These are phyloP conservation scores for Orthonevra nobilis DNA, from an alignment of 2,888 invertebrate genomes.

Conservation along the genomic window DNA sequence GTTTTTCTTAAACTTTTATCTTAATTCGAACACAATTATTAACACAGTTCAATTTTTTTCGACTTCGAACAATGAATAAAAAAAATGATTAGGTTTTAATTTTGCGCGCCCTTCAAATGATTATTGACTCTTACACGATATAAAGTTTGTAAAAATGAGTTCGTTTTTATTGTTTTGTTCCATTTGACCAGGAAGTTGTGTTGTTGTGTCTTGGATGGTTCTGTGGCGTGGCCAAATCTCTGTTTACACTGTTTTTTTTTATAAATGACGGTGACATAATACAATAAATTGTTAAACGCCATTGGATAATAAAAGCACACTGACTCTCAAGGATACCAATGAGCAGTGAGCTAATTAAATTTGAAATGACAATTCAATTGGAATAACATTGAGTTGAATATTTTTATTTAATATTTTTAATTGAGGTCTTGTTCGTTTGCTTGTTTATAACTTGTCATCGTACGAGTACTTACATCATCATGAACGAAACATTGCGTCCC, in stretches of 20 bases:
- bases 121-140: constrained; percentile 7
- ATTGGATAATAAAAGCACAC: constrained; percentile 13
- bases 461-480: constrained; percentile 39
- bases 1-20: too few species aligned
- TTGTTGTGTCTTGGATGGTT: constrained; percentile 19
- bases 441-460: constrained; percentile 8
- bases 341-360: constrained; percentile 39
- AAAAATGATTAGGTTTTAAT: neutral
- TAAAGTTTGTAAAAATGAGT: constrained; percentile 18
- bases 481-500: neutral
- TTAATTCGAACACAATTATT: neutral
- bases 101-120: neutral
- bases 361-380: constrained; percentile 24
- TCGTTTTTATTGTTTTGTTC: constrained; percentile 11
- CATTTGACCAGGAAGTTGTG: constrained; percentile 26
- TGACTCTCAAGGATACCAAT: constrained; percentile 46
- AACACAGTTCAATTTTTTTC: constrained; percentile 3
- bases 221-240: neutral
- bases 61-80: neutral
- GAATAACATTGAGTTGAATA: constrained; percentile 44
- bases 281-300: constrained; percentile 18
- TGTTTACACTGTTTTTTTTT: constrained; percentile 20
- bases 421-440: neutral
- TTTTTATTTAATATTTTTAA: neutral
- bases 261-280: constrained; percentile 46